Evolutionary conservation across 2,797 vertebrate genomes (phyloP), one percentile per base, ranked within the genome.

Genomic region (Neomorphus geoffroyi): DNA sequence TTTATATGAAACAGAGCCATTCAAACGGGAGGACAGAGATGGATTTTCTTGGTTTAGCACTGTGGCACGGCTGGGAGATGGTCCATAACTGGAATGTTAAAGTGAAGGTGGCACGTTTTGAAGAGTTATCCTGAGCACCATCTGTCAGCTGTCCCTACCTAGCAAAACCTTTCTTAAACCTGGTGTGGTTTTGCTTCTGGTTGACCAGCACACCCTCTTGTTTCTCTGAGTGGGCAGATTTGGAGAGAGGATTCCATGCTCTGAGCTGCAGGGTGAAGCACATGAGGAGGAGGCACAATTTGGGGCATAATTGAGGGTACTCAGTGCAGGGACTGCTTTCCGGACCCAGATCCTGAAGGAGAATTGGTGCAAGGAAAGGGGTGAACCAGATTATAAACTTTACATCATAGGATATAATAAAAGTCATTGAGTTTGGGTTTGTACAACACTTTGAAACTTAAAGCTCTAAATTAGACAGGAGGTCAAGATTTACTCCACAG

Each of bases 231-330:
- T 1, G 13, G 46, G 50, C 27, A 43, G 45, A 11, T 85, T 28
- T 17, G 18, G 61, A 50, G 45, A 21, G 28, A 18, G 37, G 22
- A 51, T 69, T 67, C 54, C 11, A 4, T 18, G 72, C 35, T 48
- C 26, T 30, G 26, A 0, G 10, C 27, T 26, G 5, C 13, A 43
- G 12, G 18, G 23, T 30, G 23, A n/a, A 37, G 18, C n/a, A 23
- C 1, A 0, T 6, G 74, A 62, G 65, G 53, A 86, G 18, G 60
- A 33, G 43, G 27, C 16, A 32, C 10, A 3, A 13, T 22, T 21
- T 3, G 0, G 18, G n/a, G 56, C 1, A 0, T 51, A 62, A 9
- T 32, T 6, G 75, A 37, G 51, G 54, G 5, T 12, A 4, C 14
- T 54, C 39, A n/a, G n/a, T 4, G 1, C 2, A 27, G 77, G 62